These are phyloP conservation scores for Phylloscopus trochiloides DNA, from an alignment of 2,113 vertebrate species.

Conservation along the genomic window DNA sequence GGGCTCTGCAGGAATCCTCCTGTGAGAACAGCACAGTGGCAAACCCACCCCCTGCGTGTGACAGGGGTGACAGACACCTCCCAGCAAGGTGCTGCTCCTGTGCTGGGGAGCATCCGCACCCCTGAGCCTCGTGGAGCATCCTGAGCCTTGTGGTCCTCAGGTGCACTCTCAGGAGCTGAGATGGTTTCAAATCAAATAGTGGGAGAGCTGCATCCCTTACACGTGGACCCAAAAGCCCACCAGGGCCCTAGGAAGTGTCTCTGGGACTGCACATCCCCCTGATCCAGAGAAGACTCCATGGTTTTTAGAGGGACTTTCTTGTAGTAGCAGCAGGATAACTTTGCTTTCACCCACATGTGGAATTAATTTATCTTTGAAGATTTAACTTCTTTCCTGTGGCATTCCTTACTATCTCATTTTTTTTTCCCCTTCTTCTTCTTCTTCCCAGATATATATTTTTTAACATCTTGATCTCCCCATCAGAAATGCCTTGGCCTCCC, in stretches of 20 bases:
- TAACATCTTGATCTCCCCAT: constrained; percentile 69
- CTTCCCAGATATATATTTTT: constrained; percentile 47
- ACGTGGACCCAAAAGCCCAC: not conserved
- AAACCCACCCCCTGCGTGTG: not conserved
- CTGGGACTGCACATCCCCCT: not conserved
- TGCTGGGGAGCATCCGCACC: not conserved
- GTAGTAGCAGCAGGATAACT: constrained; percentile 53
- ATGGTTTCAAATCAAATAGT: not conserved
- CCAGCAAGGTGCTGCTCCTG: not conserved
- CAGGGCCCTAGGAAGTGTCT: not conserved
- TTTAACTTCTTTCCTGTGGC: constrained; percentile 72
- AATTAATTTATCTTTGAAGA: constrained; percentile 76
- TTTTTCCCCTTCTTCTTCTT: not conserved
- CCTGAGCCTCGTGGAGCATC: not conserved
- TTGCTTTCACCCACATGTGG: constrained; percentile 81
- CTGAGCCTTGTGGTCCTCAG: not conserved
- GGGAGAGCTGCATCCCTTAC: not conserved
- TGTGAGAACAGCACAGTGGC: not conserved
- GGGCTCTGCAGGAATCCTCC: not conserved
- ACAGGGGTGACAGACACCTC: not conserved
- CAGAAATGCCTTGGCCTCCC: constrained; percentile 74
- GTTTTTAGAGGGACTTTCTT: not conserved
- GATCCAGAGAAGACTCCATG: not conserved
- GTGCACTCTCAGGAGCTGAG: not conserved
- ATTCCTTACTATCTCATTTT: constrained; percentile 55